phyloP scores from a whole-genome alignment of 2,888 invertebrate species.

The Balanococcus diminutus region DNA sequence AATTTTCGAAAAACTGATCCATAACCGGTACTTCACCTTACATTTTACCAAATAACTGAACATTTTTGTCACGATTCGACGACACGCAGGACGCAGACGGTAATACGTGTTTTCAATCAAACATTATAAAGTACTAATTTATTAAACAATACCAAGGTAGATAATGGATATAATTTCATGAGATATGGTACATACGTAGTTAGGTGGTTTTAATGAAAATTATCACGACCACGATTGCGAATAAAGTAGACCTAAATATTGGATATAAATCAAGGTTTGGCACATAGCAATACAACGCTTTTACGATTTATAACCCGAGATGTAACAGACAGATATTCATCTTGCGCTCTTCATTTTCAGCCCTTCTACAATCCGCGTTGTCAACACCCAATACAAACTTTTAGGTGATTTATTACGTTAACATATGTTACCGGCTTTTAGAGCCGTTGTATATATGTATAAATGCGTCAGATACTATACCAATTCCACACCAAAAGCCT shows the following conservation, averaged over 20 bases:
- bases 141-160: background rate
- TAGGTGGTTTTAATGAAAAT: background rate
- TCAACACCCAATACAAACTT: slow-evolving; percentile 36
- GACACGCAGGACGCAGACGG: too few relatives aligned
- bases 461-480: background rate
- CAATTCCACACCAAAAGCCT: background rate
- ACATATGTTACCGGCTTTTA: slow-evolving; percentile 47
- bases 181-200: background rate
- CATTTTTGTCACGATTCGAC: too few relatives aligned
- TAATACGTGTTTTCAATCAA: background rate
- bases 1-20: too few relatives aligned
- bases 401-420: slow-evolving; percentile 47
- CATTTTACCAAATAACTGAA: too few relatives aligned
- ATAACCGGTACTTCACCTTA: too few relatives aligned
- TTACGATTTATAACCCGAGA: slow-evolving; percentile 46
- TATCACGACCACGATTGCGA: background rate
- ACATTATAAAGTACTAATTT: background rate
- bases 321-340: slow-evolving; percentile 52
- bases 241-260: slow-evolving; percentile 30
- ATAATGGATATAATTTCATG: background rate
- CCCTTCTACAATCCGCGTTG: background rate
- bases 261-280: slow-evolving; percentile 48
- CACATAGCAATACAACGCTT: slow-evolving; percentile 43
- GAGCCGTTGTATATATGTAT: background rate
- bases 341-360: slow-evolving; percentile 45